Evolutionary conservation across 2,797 vertebrate species (phyloP).

Genomic region (Liparis tanakae): DNA sequence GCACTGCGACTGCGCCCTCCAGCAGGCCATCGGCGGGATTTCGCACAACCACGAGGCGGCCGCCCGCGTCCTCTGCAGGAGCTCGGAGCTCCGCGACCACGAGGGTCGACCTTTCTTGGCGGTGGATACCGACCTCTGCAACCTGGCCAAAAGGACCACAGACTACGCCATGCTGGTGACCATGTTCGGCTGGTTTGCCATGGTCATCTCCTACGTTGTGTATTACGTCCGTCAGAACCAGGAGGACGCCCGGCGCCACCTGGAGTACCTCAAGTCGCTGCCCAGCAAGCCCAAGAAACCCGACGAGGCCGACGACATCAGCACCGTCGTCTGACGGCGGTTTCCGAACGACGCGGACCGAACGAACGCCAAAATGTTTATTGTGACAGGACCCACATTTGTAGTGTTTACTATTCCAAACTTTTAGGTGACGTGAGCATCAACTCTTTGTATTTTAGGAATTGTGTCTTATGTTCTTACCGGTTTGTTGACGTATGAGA

Average conservation of each 20-base stretch:
- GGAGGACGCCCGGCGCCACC: slow-evolving; percentile 95
- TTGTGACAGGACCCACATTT: slow-evolving; percentile 56
- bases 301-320: slow-evolving; percentile 95
- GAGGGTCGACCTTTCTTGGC: slow-evolving; percentile 93
- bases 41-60: slow-evolving; percentile 94
- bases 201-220: slow-evolving; percentile 99
- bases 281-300: slow-evolving; percentile 99
- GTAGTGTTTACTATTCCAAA: slow-evolving; percentile 62
- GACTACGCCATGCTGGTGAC: slow-evolving; percentile 99
- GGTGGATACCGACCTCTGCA: slow-evolving; percentile 94
- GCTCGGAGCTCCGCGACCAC: slow-evolving; percentile 91
- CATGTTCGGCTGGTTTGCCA: slow-evolving; percentile 99
- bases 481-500: slow-evolving; percentile 45
- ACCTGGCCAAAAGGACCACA: slow-evolving; percentile 95
- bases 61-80: slow-evolving; percentile 93
- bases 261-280: slow-evolving; percentile 99
- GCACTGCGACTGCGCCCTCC: slow-evolving; percentile 98
- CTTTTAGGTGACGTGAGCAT: slow-evolving; percentile 55
- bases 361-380: slow-evolving; percentile 55
- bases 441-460: slow-evolving; percentile 60
- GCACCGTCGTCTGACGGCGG: slow-evolving; percentile 92
- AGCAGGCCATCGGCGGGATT: slow-evolving; percentile 96
- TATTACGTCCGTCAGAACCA: slow-evolving; percentile 99
- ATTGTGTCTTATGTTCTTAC: slow-evolving; percentile 50
- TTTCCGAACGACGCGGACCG: neutral